Conservation (phyloP, 2,888 invertebrate species). For the Mythimna loreyi region DNA sequence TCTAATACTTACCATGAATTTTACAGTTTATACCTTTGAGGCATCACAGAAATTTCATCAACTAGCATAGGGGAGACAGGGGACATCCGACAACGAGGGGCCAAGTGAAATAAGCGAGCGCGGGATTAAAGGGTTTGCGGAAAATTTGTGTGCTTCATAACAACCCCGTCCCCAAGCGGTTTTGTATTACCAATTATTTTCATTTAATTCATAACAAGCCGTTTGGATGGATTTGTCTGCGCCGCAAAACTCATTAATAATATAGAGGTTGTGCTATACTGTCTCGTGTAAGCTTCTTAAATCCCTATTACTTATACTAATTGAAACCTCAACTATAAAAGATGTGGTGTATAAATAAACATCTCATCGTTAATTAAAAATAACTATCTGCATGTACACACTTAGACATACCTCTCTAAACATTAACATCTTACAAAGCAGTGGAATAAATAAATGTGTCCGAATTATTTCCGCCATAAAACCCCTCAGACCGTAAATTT, state of each 20-base stretch:
- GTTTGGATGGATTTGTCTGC: constrained; percentile 68
- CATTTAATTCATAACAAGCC: constrained; percentile 84
- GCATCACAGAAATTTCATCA: constrained; percentile 86
- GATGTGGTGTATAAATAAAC: not conserved
- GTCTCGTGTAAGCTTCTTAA: constrained; percentile 20
- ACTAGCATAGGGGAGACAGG: constrained; percentile 71
- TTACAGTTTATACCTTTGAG: constrained; percentile 78
- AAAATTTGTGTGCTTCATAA: constrained; percentile 88
- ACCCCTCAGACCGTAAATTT: constrained; percentile 43
- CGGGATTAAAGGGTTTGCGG: constrained; percentile 89
- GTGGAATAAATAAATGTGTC: constrained; percentile 34
- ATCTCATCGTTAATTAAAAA: constrained; percentile 4
- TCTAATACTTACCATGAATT: constrained; percentile 82
- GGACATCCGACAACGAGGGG: constrained; percentile 84
- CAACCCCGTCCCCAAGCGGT: constrained; percentile 82
- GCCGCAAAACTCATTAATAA: constrained; percentile 64
- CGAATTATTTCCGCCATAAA: constrained; percentile 41
- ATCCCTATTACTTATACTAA: constrained; percentile 2
- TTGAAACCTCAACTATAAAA: not conserved
- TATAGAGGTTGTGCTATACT: constrained; percentile 42
- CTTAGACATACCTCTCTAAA: constrained; percentile 4
- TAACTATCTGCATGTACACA: not conserved
- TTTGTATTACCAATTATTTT: constrained; percentile 90
- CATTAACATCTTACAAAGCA: constrained; percentile 1
- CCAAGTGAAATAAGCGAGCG: constrained; percentile 89